Conservation (phyloP, 2,113 vertebrate species). For the Aegypius monachus region DNA sequence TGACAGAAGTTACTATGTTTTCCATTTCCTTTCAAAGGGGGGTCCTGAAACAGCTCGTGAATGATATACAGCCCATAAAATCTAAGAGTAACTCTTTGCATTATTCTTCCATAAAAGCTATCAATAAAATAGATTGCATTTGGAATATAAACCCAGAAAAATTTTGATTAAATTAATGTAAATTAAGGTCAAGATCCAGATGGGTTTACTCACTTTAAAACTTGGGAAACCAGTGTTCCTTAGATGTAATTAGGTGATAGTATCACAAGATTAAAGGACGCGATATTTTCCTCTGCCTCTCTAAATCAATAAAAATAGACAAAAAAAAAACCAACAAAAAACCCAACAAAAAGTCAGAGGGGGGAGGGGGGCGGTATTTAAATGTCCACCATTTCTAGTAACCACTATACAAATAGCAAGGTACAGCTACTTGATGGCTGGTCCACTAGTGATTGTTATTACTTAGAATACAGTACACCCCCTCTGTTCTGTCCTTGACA, state of each 20-base stretch:
- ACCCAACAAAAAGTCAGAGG: neutral
- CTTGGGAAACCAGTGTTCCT: neutral
- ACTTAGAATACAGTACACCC: neutral
- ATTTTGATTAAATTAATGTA: neutral
- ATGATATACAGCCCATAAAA: neutral
- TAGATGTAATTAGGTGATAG: neutral
- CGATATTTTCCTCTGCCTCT: neutral
- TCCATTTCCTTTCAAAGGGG: neutral
- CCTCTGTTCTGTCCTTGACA: neutral
- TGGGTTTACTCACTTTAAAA: neutral
- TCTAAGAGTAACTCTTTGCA: neutral
- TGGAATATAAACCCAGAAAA: neutral
- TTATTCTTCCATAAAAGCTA: neutral
- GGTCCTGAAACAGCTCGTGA: rapidly evolving
- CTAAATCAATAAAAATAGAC: neutral
- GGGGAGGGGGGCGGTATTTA: neutral
- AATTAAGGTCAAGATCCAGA: neutral
- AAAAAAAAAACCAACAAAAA: neutral
- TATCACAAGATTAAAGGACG: neutral
- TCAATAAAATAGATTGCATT: neutral
- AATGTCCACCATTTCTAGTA: neutral
- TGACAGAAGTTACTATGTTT: neutral
- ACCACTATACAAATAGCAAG: neutral
- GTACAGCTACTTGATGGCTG: neutral
- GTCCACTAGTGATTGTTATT: neutral